A percentile compares a stretch with the other conserved stretches of the same genome.
phyloP scores from a whole-genome alignment of 2,797 vertebrate genomes.

The Staurois parvus region DNA sequence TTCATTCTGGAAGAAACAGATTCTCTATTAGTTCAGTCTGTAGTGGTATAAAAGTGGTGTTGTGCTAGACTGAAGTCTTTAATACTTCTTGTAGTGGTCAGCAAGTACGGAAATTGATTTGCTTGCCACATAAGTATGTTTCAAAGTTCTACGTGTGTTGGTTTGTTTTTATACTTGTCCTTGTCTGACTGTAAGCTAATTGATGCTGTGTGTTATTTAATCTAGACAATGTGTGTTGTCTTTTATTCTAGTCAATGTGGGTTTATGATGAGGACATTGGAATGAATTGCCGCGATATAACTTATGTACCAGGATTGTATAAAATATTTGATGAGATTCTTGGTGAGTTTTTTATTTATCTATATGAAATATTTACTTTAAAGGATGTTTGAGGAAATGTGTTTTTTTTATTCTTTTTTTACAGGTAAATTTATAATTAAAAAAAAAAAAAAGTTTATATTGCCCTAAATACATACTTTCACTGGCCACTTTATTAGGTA shows the following conservation, averaged over 20 bases:
- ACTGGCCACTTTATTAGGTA: too few relatives aligned
- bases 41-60: not conserved
- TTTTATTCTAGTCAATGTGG: constrained; percentile 90
- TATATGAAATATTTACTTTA: too few relatives aligned
- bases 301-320: constrained; percentile 96
- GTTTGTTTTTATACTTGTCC: not conserved
- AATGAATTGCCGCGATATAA: constrained; percentile 97
- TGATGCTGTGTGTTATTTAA: not conserved
- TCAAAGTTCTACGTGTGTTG: not conserved
- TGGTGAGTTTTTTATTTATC: constrained; percentile 79
- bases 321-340: constrained; percentile 99
- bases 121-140: not conserved
- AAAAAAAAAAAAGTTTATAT: too few relatives aligned
- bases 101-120: not conserved
- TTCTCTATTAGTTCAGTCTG: not conserved
- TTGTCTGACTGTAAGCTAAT: not conserved
- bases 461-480: too few relatives aligned
- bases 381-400: too few relatives aligned
- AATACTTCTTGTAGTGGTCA: not conserved
- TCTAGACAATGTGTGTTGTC: constrained; percentile 13
- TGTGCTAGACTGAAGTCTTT: not conserved
- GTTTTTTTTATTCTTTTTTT: too few relatives aligned
- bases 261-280: constrained; percentile 96
- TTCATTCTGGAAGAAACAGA: not conserved
- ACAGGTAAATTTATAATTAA: too few relatives aligned